These are phyloP conservation scores for Casuarius casuarius DNA, from an alignment of 2,113 vertebrate genomes.

Conservation along the genomic window DNA sequence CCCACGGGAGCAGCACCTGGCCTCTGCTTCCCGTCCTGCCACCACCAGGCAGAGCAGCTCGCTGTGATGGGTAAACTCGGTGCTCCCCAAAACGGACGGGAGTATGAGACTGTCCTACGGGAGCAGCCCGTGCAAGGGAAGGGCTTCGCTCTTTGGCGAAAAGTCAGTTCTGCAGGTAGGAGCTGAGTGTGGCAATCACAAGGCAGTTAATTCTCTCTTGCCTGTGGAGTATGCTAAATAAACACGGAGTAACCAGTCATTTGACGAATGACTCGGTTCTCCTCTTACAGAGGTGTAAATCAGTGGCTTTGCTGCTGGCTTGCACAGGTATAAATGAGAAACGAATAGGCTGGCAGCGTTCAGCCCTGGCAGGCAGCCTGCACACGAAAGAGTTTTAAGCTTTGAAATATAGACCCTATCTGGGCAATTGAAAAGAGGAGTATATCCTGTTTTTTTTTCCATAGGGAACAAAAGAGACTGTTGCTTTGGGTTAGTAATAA, in stretches of 20 bases:
- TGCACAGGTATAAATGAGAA: neutral
- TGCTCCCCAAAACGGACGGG: neutral
- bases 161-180: neutral
- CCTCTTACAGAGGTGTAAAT: neutral
- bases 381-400: neutral
- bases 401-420: neutral
- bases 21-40: neutral
- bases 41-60: neutral
- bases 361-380: neutral
- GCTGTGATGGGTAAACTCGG: neutral
- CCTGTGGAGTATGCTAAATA: neutral
- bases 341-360: neutral
- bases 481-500: neutral
- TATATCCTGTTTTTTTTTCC: neutral
- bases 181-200: neutral
- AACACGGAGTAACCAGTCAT: neutral
- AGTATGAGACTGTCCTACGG: neutral
- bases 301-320: neutral
- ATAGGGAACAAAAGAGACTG: neutral
- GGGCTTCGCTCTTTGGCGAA: neutral
- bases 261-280: neutral
- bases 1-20: fast-evolving
- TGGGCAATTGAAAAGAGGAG: neutral
- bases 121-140: neutral
- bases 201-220: neutral